These are phyloP conservation scores for Macquaria australasica DNA, from an alignment of 2,113 vertebrate species.

Conservation along the genomic window DNA sequence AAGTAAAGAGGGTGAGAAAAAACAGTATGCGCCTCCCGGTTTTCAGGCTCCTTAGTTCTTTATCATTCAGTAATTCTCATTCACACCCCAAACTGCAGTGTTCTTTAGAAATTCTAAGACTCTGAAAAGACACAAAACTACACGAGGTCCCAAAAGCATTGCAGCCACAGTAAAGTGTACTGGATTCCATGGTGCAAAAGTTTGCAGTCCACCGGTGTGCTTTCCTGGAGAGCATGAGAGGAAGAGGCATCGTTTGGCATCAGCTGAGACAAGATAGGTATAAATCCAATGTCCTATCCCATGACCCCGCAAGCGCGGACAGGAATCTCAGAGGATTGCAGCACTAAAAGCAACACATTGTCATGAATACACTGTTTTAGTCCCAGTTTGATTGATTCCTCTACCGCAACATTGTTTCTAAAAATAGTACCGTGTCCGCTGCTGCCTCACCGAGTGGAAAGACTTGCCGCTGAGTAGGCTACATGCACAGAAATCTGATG, in stretches of 20 bases:
- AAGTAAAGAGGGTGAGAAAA: constrained; percentile 13
- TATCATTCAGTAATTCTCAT: constrained; percentile 34
- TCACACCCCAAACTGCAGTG: constrained; percentile 31
- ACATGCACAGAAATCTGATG: constrained; percentile 52
- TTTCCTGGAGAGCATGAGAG: constrained; percentile 44
- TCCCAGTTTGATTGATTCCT: constrained; percentile 64
- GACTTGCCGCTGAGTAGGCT: constrained; percentile 26
- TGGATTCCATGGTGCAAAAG: constrained; percentile 80
- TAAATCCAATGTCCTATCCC: constrained; percentile 31
- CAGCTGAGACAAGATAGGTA: constrained; percentile 13
- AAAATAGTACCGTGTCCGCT: constrained; percentile 69
- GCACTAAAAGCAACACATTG: constrained; percentile 40
- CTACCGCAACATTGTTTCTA: constrained; percentile 71
- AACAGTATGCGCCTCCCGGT: not conserved
- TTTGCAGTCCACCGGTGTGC: constrained; percentile 74
- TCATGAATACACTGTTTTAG: constrained; percentile 42
- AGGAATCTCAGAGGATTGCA: not conserved
- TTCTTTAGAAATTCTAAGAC: constrained; percentile 26
- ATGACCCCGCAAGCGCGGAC: constrained; percentile 6
- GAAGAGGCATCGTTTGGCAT: constrained; percentile 54
- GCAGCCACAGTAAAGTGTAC: constrained; percentile 40
- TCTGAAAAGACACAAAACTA: constrained; percentile 39
- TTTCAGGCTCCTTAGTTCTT: not conserved
- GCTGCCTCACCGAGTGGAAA: constrained; percentile 33
- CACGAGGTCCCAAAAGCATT: constrained; percentile 60